phyloP scores from a whole-genome alignment of 2,888 invertebrate species.

The Himalopsyche japonica region DNA sequence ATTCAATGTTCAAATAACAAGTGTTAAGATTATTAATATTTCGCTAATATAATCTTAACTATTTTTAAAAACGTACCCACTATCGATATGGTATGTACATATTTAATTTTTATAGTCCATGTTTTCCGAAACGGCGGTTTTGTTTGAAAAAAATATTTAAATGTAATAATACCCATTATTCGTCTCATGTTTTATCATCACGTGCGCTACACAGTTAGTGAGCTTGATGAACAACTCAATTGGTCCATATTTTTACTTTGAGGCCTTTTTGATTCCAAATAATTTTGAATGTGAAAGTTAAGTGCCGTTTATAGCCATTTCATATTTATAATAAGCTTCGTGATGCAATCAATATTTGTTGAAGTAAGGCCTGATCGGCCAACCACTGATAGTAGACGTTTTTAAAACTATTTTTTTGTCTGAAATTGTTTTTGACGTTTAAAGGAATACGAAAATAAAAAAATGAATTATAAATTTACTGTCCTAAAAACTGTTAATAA shows the following conservation, averaged over 20 bases:
- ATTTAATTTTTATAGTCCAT: too few relatives aligned
- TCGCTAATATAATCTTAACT: too few relatives aligned
- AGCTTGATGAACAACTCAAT: not conserved
- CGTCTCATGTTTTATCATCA: not conserved
- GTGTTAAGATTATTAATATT: too few relatives aligned
- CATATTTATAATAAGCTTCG: not conserved
- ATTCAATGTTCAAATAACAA: too few relatives aligned
- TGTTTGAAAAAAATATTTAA: too few relatives aligned
- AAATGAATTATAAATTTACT: too few relatives aligned
- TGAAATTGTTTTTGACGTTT: not conserved
- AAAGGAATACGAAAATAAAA: not conserved
- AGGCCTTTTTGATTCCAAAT: not conserved
- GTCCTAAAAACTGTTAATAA: too few relatives aligned
- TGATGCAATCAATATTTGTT: not conserved
- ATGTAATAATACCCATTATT: not conserved
- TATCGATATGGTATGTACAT: too few relatives aligned
- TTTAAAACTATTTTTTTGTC: not conserved
- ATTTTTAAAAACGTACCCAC: too few relatives aligned
- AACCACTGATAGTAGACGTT: not conserved
- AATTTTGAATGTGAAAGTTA: not conserved
- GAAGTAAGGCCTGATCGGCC: not conserved
- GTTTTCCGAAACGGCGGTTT: too few relatives aligned
- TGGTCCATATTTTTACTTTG: not conserved
- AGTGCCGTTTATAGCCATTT: not conserved
- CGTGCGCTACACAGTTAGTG: not conserved